These are phyloP conservation scores for Luidia sarsii DNA, from an alignment of 53 echinoderm and acorn worm species.

Conservation along the genomic window DNA sequence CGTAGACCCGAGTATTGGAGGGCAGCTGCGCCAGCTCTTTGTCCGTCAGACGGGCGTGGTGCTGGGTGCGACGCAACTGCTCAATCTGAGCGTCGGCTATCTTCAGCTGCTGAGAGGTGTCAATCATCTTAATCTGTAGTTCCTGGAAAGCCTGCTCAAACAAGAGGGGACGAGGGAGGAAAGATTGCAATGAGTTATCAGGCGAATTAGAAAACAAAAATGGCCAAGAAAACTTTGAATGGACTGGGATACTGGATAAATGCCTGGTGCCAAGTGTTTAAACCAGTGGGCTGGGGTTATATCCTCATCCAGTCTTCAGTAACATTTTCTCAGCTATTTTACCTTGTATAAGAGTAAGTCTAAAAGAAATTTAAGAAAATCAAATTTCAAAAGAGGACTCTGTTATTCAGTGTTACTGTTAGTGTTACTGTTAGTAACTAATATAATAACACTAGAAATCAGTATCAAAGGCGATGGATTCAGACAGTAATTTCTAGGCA, in stretches of 20 bases:
- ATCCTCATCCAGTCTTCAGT: neutral
- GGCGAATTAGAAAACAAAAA: neutral
- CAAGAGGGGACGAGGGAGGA: neutral
- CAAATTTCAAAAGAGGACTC: no score
- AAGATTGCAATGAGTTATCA: neutral
- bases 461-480: no score
- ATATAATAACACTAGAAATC: no score
- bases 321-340: neutral
- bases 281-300: neutral
- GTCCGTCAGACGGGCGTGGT: conserved; percentile 85
- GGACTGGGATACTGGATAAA: no score
- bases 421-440: no score
- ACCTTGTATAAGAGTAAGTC: neutral
- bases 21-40: conserved; percentile 74
- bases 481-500: no score
- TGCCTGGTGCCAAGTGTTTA: neutral
- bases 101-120: conserved; percentile 93
- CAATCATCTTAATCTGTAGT: conserved; percentile 92
- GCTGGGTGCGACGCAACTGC: conserved; percentile 73
- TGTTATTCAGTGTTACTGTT: no score
- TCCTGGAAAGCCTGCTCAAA: conserved; percentile 95
- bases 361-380: no score
- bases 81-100: conserved; percentile 91
- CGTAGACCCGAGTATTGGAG: conserved; percentile 72
- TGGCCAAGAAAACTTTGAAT: no score